phyloP scores from a whole-genome alignment of 2,113 vertebrate species.

The Callipepla californica region DNA sequence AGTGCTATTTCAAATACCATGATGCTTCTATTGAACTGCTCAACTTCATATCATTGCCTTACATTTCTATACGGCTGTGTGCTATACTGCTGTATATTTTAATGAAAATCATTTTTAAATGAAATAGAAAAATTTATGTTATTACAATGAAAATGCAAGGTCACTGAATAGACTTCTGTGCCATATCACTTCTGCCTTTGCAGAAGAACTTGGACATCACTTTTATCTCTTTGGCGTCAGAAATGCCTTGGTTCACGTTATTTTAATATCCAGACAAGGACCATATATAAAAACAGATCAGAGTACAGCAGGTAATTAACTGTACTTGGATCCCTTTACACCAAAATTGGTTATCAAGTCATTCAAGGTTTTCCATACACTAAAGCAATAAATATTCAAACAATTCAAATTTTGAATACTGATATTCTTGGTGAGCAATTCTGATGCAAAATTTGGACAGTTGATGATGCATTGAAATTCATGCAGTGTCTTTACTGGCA shows the following conservation, averaged over 20 bases:
- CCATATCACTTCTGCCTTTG: neutral
- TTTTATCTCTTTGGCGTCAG: neutral
- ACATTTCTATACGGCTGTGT: neutral
- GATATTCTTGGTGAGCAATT: neutral
- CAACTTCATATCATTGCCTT: neutral
- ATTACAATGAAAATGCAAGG: neutral
- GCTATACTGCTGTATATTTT: neutral
- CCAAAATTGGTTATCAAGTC: neutral
- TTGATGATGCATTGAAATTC: rapidly evolving
- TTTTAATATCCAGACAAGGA: neutral
- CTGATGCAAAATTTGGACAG: neutral
- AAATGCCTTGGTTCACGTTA: neutral
- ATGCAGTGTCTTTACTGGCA: neutral
- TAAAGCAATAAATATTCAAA: neutral
- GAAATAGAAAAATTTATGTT: neutral
- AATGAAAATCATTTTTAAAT: neutral
- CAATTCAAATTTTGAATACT: neutral
- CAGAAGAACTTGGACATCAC: neutral
- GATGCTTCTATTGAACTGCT: neutral
- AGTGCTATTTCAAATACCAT: neutral
- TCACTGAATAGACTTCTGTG: neutral
- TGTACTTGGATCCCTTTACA: neutral
- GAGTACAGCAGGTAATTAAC: neutral
- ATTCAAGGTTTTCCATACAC: neutral
- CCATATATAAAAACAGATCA: neutral